Base-by-base conservation (phyloP, 2,888 invertebrate genomes). In the Leucoma salicis region DNA sequence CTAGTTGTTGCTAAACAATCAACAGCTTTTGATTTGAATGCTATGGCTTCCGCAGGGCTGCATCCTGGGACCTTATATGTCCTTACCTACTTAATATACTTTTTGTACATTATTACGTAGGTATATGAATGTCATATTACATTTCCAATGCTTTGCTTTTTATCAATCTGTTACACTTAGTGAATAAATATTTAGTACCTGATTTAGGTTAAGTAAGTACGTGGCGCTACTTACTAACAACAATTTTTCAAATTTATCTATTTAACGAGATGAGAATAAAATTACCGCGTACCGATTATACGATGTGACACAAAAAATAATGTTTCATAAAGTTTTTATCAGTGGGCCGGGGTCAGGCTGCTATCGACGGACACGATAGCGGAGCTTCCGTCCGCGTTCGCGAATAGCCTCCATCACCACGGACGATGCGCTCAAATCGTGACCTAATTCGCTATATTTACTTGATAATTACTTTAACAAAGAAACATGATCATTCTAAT, bases 351-450 rank as follows among this genome's bases (percentile, higher is more conserved):
- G 70, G 73, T 69, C 73, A 60, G 39, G 42, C 54, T 13, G 54
- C 42, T 71, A 70, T 70, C 70, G 60, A 66, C 79, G 75, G 78
- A 74, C 74, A 67, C 66, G 71, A 78, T 72, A 68, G 50, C 57
- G 11, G 34, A 35, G 77, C 74, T 82, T 82, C 82, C 82, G 82
- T 70, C 66, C 53, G 51, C 45, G 52, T 53, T 52, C 54, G 56
- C 58, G 45, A 53, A 58, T 53, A 35, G 21, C 42, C 13, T 8
- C 10, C 33, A 35, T 33, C 33, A 15, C 27, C 16, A 29, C 14
- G 25, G 15, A 10, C 11, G 10, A 16, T 28, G 33, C 14, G 41
- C 42, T 28, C 42, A 49, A 51, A 55, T 46, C 31, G 35, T 69
- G 69, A 68, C 74, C 73, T 46, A 66, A 42, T 57, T 70, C 11